Evolutionary conservation across 2,888 invertebrate species (phyloP).

Genomic region (Osmoderma eremita): DNA sequence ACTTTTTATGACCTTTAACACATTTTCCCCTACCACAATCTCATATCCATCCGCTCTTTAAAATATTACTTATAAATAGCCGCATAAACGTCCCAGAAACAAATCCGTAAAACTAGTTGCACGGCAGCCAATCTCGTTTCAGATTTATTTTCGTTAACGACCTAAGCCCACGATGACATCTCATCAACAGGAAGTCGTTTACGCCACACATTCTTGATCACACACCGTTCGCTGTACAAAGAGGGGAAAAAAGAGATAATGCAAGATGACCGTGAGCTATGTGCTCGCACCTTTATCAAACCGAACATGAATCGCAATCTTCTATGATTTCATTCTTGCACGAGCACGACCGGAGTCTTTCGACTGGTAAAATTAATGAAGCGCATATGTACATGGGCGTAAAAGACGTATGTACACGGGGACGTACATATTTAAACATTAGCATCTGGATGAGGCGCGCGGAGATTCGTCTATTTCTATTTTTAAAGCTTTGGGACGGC

Average conservation of each 20-base stretch:
- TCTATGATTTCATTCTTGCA: constrained; percentile 7
- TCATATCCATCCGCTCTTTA: no score
- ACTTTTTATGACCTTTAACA: no score
- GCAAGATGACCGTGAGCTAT: neutral
- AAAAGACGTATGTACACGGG: no score
- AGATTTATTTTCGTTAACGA: no score
- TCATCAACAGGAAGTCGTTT: constrained; percentile 12
- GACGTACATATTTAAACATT: constrained; percentile 11
- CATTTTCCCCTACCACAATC: no score
- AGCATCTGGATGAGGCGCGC: constrained; percentile 8
- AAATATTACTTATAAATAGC: no score
- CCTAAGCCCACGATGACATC: neutral
- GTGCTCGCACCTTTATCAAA: constrained; percentile 12
- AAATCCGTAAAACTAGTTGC: no score
- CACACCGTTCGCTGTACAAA: neutral
- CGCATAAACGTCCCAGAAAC: no score
- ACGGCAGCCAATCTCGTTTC: no score
- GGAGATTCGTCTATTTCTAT: constrained; percentile 11
- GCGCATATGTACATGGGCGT: neutral
- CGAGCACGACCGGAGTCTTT: neutral
- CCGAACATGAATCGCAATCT: constrained; percentile 7
- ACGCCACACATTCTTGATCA: constrained; percentile 5
- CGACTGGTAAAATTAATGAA: constrained; percentile 10
- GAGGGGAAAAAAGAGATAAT: neutral
- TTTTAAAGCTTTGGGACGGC: constrained; percentile 9